Evolutionary conservation across 92 coral and sea anemone species (phyloP), one percentile per base, ranked within the genome.

Genomic region (Heliopora coerulea): DNA sequence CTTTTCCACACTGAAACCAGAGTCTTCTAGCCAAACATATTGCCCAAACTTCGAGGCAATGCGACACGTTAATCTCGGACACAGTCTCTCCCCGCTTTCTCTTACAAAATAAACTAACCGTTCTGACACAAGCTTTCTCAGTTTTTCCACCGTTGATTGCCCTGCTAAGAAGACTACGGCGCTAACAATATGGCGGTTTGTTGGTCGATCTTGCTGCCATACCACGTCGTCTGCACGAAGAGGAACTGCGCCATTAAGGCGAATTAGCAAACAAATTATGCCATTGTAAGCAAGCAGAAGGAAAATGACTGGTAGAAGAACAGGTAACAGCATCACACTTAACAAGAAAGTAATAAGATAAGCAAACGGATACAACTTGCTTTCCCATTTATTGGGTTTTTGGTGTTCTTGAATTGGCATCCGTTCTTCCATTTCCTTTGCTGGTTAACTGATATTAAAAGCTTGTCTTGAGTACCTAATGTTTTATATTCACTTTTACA

Each of bases 151-250:
- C 41, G 88, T 83, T 0, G 99, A 96, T 42, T 75, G 32, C 26
- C 99, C 99, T 64, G 87, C 95, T 9, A 95, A 46, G 15, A 90
- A 65, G 89, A 90, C 89, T 13, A 95, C 60, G 4, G 96, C 95
- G 80, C 87, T 87, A 58, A 95, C 83, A 31, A 95, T 89, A 62
- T 95, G 99, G 48, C 91, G 90, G 78, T 95, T 95, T 0, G 82
- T 79, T 28, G 96, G 83, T 42, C 91, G 83, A 64, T 95, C 99
- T 77, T 95, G 99, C 76, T 83, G 91, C 99, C 99, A 95, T 2
- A 95, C 99, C 2, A 92, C 96, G 73, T 95, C 99, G 67, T 95
- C 99, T 72, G 73, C 91, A 31, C 80, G 89, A 13, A 95, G 68
- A 12, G 91, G 87, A 54, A 73, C 67, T 40, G 96, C 87, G 10